phyloP scores from a whole-genome alignment of 2,113 vertebrate genomes.

The Danionella cerebrum region DNA sequence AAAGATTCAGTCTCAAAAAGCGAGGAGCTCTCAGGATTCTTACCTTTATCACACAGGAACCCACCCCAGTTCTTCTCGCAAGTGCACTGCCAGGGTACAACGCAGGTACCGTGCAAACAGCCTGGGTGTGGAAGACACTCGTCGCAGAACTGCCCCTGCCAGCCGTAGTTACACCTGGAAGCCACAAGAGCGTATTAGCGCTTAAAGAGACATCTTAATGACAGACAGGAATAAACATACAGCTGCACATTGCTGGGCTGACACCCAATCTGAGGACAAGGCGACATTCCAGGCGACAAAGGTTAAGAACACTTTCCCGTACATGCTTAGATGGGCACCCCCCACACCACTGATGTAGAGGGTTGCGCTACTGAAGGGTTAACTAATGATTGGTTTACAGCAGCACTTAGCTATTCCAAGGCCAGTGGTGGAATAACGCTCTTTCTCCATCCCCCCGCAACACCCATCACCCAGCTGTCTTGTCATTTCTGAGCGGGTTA shows the following conservation, averaged over 20 bases:
- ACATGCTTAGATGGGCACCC: slow-evolving; percentile 10
- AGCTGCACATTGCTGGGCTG: slow-evolving; percentile 2
- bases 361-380: slow-evolving; percentile 39
- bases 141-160: slow-evolving; percentile 88
- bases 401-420: slow-evolving; percentile 54
- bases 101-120: slow-evolving; percentile 89
- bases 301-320: slow-evolving; percentile 62
- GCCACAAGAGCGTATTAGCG: slow-evolving; percentile 32
- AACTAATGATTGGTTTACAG: slow-evolving; percentile 48
- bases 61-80: slow-evolving; percentile 98
- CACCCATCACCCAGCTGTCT: slow-evolving; percentile 64
- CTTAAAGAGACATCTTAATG: neutral
- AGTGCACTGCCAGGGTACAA: slow-evolving; percentile 82
- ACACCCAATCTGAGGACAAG: slow-evolving; percentile 48
- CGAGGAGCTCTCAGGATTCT: neutral
- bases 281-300: slow-evolving; percentile 55
- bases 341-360: slow-evolving; percentile 16
- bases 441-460: slow-evolving; percentile 31
- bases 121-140: slow-evolving; percentile 87
- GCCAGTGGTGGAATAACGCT: slow-evolving; percentile 46
- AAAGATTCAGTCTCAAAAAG: neutral
- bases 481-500: slow-evolving; percentile 66
- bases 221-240: neutral
- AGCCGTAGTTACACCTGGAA: slow-evolving; percentile 89
- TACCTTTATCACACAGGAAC: slow-evolving; percentile 93